Percentiles rank a stretch among this genome's conserved stretches.
phyloP scores from a whole-genome alignment of 2,797 vertebrate genomes.

The Tragelaphus eurycerus region DNA sequence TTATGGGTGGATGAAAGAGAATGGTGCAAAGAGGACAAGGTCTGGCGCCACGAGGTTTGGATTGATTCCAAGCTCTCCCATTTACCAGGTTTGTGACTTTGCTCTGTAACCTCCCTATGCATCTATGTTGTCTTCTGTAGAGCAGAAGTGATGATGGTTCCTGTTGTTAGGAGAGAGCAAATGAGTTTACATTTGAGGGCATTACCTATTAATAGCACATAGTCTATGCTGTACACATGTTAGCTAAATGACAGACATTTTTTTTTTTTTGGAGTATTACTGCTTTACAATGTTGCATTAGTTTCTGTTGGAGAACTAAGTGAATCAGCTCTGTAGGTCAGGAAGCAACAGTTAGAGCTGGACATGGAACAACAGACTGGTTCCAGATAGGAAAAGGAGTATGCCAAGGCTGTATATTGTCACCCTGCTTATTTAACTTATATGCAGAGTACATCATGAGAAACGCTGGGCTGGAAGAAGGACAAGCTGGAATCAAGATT shows the following conservation, averaged over 20 bases:
- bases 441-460: no score
- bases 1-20: neutral
- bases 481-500: no score
- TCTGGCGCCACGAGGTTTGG: neutral
- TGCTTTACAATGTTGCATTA: neutral
- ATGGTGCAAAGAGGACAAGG: neutral
- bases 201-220: neutral
- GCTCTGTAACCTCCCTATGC: neutral
- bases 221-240: neutral
- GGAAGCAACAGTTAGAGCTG: no score
- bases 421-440: no score
- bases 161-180: neutral
- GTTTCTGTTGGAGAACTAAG: neutral
- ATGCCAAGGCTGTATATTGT: no score
- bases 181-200: neutral
- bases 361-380: no score
- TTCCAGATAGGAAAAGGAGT: no score
- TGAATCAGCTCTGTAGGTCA: neutral
- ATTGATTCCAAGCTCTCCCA: neutral
- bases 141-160: neutral
- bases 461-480: no score
- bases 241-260: neutral
- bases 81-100: neutral
- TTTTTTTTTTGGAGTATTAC: neutral
- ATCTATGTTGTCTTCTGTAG: neutral